These are phyloP conservation scores for Trissolcus basalis DNA, from an alignment of 1,140 invertebrate species.

Conservation along the genomic window DNA sequence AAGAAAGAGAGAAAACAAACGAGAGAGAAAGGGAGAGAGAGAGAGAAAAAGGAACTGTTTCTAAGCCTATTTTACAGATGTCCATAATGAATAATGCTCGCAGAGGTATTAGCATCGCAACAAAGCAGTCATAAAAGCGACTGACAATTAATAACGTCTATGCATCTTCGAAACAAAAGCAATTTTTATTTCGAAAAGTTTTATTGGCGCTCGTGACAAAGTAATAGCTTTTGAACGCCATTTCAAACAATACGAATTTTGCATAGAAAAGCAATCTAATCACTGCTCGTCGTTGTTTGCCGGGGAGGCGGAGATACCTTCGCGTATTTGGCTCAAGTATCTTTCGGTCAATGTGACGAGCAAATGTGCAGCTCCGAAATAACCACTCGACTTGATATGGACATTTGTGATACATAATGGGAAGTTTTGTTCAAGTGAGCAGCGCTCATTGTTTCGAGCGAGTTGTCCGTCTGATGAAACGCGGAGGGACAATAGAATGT, in stretches of 20 bases:
- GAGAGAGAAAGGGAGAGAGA: too few relatives aligned
- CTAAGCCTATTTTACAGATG: conserved; percentile 5
- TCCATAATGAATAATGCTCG: conserved; percentile 10
- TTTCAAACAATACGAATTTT: conserved; percentile 30
- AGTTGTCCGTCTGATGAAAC: conserved; percentile 50
- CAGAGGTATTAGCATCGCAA: neutral
- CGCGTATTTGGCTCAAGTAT: conserved; percentile 33
- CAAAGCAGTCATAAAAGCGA: conserved; percentile 6
- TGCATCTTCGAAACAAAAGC: conserved; percentile 1
- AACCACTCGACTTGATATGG: conserved; percentile 47
- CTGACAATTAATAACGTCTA: conserved; percentile 24
- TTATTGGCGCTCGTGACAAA: conserved; percentile 19
- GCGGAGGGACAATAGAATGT: conserved; percentile 29
- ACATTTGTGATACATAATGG: conserved; percentile 41
- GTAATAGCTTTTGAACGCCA: conserved; percentile 3
- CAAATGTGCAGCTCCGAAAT: conserved; percentile 25
- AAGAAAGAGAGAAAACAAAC: too few relatives aligned
- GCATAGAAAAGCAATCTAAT: conserved; percentile 42
- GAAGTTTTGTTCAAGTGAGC: conserved; percentile 48
- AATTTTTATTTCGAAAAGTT: conserved; percentile 36
- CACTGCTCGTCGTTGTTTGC: conserved; percentile 6
- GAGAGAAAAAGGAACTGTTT: too few relatives aligned
- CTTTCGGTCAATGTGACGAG: conserved; percentile 37
- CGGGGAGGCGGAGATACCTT: conserved; percentile 35
- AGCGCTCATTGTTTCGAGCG: conserved; percentile 40